Base-by-base conservation (phyloP, 2,888 invertebrate genomes). In the Sisyra nigra region DNA sequence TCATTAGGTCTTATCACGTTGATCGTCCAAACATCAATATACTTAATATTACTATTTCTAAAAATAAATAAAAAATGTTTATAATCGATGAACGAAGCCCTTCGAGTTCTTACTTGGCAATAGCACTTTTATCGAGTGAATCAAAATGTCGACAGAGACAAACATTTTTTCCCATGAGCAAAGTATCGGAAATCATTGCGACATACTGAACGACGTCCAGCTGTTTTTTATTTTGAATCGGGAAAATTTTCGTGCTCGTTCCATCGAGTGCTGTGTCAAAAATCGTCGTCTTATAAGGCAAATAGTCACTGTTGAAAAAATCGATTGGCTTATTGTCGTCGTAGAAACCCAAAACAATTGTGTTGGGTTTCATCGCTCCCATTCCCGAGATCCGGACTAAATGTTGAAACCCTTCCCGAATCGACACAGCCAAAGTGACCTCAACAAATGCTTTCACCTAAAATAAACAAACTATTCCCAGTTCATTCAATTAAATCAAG, bases 291-390 rank as follows among this genome's bases (percentile, higher is more conserved):
- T 68, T 67, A 60, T 79, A 80, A 0, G 73, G 71, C 0, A 80
- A 80, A 1, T 62, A 35, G 5, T 51, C 80, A 80, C 71, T 73
- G 47, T 74, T 70, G 48, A 93, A 82, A 62, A 88, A 88, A 58
- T 94, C 89, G 32, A 66, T 65, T 0, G 85, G 82, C 0, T 67
- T 55, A 19, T 78, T 72, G 17, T 75, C 71, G 57, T 97, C 96
- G 49, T 89, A 76, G 67, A 94, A 98, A 13, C 97, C 97, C 37
- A 98, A 67, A 30, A 97, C 74, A 45, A 97, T 88, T 0, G 97
- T 97, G 58, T 98, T 98, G 0, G 97, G 96, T 60, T 97, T 97
- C 97, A 98, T 97, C 10, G 97, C 98, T 1, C 98, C 98, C 57
- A 98, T 78, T 3, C 98, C 98, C 0, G 92, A 81, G 46, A 96